Evolutionary conservation across 2,113 vertebrate species (phyloP).

Genomic region (Cariama cristata): DNA sequence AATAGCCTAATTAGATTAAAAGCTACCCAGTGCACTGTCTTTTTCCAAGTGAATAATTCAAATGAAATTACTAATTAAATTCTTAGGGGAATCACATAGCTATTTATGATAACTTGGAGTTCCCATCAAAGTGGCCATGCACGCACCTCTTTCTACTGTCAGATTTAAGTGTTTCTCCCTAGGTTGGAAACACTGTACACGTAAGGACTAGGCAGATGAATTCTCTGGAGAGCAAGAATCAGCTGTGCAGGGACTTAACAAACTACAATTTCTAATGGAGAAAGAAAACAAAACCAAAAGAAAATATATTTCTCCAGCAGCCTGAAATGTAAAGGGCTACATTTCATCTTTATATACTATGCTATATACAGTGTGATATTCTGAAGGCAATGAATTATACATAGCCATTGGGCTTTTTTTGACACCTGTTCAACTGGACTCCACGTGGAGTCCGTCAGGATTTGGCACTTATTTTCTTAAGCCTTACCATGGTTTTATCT

Average conservation of each 20-base stretch:
- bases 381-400: background rate
- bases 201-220: background rate
- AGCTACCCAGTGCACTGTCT: conserved; percentile 22
- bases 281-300: background rate
- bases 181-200: background rate
- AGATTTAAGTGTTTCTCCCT: background rate
- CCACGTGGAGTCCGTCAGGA: background rate
- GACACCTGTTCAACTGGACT: background rate
- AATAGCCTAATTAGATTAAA: conserved; percentile 72
- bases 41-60: conserved; percentile 69
- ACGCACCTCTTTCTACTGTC: background rate
- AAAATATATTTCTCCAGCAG: background rate
- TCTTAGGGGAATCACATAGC: conserved; percentile 11
- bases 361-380: background rate
- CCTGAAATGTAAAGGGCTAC: background rate
- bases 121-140: background rate
- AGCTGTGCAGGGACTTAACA: background rate
- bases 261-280: background rate
- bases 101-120: background rate
- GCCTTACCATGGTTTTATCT: background rate
- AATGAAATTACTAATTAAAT: conserved; percentile 53
- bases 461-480: background rate
- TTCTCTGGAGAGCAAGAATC: background rate
- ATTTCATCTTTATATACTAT: background rate
- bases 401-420: background rate